Evolutionary conservation across 2,888 invertebrate genomes (phyloP), one percentile per base, ranked within the genome.

Genomic region (Pachydiplax longipennis): DNA sequence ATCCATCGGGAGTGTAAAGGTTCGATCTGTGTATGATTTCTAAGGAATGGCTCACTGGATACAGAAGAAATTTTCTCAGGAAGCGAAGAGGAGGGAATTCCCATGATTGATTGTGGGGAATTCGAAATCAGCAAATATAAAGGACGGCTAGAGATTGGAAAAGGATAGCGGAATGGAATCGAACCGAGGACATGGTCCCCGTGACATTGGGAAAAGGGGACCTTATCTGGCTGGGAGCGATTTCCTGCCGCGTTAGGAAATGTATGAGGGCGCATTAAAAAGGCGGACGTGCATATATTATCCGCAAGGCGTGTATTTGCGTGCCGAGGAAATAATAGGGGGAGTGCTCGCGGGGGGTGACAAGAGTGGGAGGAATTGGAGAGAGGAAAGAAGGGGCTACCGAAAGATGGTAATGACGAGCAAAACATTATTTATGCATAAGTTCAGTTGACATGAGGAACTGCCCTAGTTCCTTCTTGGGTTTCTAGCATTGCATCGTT

Each of bases 301-400:
- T 87, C 35, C 37, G 35, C 53, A 87, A 87, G 87, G 37, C 87
- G 87, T 37, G 58, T 61, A 87, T 65, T 65, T 87, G 87, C 87
- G 87, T 87, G 87, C 40, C 37, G 37, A 37, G 10, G 15, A 87
- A 87, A 87, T 87, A 87, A 65, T n/a, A 61, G 87, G 87, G 35
- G 87, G 61, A 61, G 87, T 22, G 61, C 31, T 37, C 37, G 37
- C 37, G 37, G 48, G 48, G 48, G 48, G 48, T n/a, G 10, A 4
- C 10, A 1, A 4, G 18, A 37, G 61, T 10, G n/a, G 87, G 35
- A n/a, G n/a, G n/a, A n/a, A n/a, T n/a, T n/a, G 61, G 37, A 22
- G 58, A 6, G 8, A 61, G 40, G 37, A 35, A n/a, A 40, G 8
- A 53, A 83, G n/a, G 31, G 15, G 31, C 48, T 31, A 31, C 53